These are phyloP conservation scores for Alitta virens DNA, from an alignment of 2,888 invertebrate genomes.

Conservation along the genomic window DNA sequence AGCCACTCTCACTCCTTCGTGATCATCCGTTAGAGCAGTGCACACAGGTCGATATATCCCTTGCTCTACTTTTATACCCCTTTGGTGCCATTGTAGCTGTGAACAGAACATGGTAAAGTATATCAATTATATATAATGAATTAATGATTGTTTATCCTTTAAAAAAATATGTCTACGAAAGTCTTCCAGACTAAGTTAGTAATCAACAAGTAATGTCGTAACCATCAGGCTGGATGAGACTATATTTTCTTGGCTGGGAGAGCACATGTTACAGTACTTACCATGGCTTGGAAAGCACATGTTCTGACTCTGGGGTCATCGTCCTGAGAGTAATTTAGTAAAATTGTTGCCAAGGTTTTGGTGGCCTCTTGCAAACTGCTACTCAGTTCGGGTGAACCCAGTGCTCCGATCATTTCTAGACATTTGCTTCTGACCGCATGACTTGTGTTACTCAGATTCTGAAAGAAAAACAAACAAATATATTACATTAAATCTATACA, in stretches of 20 bases:
- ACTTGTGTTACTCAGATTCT: slow-evolving; percentile 53
- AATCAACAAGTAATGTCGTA: no score
- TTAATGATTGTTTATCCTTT: no score
- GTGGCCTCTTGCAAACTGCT: slow-evolving; percentile 58
- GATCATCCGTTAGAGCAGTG: slow-evolving; percentile 82
- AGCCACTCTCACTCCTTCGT: slow-evolving; percentile 85
- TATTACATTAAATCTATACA: no score
- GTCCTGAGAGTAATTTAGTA: slow-evolving; percentile 81
- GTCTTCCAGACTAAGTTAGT: no score
- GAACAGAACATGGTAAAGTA: no score
- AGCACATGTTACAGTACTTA: no score
- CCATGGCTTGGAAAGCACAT: slow-evolving; percentile 82
- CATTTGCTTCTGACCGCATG: slow-evolving; percentile 79
- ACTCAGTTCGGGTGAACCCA: slow-evolving; percentile 49
- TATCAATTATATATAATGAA: no score
- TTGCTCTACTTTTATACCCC: slow-evolving; percentile 76
- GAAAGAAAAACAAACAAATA: slow-evolving; percentile 31
- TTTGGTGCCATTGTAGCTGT: slow-evolving; percentile 70
- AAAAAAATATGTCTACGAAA: no score
- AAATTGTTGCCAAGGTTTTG: slow-evolving; percentile 66
- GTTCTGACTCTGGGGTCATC: slow-evolving; percentile 88
- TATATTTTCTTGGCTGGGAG: no score
- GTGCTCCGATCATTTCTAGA: slow-evolving; percentile 72
- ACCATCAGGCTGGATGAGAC: no score
- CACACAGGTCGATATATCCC: slow-evolving; percentile 70